Base-by-base conservation (phyloP, 2,113 vertebrate species). In the Rhinolophus ferrumequinum region DNA sequence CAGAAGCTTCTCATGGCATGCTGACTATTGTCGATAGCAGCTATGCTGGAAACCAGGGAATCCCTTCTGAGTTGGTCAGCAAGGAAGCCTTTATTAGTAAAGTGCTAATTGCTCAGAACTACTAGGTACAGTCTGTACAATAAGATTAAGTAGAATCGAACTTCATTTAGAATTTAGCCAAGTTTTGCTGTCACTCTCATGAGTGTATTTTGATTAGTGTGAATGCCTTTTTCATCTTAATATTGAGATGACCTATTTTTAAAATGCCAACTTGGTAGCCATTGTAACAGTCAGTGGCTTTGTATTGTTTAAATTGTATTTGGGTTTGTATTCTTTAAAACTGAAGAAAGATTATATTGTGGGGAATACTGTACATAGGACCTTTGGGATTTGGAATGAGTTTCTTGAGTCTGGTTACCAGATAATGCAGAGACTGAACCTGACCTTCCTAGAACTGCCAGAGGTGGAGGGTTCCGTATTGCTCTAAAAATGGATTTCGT, bases 301-400 rank as follows among this genome's bases (percentile, higher is more conserved):
- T 77, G 22, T 64, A 47, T 64, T 83, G 30, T 47, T 81, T 33
- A 8, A 44, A 82, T 62, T 44, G 18, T 83, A 47, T 83, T 83
- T 83, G 80, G 80, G 80, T 91, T 87, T 88, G 30, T 90, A 9
- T n/a, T 84, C 64, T 93, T 92, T 87, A 84, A 73, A 85, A 86
- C 1, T 33, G 52, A 92, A 93, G 69, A 75, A 88, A 86, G 4
- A 84, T 79, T 58, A 60, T 35, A 14, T n/a, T 82, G 7, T 89
- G 10, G 93, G 21, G 35, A 64, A 54, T 64, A 52, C 16, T 82
- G 16, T 76, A 77, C 7, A 56, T 62, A 52, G 30, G 4, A 30
- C 5, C 62, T 90, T 50, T 84, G n/a, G 22, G 9, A 83, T 19
- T 84, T 50, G 93, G 73, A 76, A 91, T 90, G 44, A 88, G 38